A percentile compares a stretch with the other conserved stretches of the same genome.
phyloP scores from a whole-genome alignment of 2,113 vertebrate species.

The Periophthalmodon schlosseri region DNA sequence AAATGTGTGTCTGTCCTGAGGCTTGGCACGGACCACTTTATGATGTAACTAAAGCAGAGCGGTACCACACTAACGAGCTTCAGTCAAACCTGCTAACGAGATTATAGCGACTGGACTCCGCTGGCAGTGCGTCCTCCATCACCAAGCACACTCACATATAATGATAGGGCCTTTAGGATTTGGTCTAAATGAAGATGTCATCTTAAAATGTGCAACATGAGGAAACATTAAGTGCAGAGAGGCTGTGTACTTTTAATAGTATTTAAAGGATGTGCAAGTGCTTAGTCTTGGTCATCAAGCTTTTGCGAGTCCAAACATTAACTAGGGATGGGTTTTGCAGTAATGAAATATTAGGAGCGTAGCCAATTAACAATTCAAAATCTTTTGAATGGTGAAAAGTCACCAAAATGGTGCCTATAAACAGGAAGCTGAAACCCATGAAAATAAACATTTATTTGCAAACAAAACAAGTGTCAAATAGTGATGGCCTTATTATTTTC shows the following conservation, averaged over 20 bases:
- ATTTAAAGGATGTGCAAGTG: neutral
- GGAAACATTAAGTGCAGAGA: neutral
- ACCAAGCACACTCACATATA: neutral
- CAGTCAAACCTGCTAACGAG: neutral
- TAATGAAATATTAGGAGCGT: too few relatives aligned
- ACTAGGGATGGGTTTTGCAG: too few relatives aligned
- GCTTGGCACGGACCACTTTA: neutral
- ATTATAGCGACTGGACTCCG: neutral
- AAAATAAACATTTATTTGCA: too few relatives aligned
- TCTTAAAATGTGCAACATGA: neutral
- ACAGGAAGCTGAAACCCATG: too few relatives aligned
- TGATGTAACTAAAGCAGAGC: constrained; percentile 46
- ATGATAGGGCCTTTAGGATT: neutral
- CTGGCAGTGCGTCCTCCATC: neutral
- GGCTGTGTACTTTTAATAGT: neutral
- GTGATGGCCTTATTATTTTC: too few relatives aligned
- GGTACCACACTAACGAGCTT: constrained; percentile 44
- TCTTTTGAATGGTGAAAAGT: too few relatives aligned
- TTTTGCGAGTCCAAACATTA: too few relatives aligned
- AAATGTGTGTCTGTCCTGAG: constrained; percentile 10
- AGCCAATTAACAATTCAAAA: too few relatives aligned
- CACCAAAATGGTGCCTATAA: too few relatives aligned
- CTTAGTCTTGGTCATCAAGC: too few relatives aligned
- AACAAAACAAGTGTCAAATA: too few relatives aligned
- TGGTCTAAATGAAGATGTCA: neutral